These are phyloP conservation scores for Cephalopterus ornatus DNA, from an alignment of 2,113 vertebrate species.

Conservation along the genomic window DNA sequence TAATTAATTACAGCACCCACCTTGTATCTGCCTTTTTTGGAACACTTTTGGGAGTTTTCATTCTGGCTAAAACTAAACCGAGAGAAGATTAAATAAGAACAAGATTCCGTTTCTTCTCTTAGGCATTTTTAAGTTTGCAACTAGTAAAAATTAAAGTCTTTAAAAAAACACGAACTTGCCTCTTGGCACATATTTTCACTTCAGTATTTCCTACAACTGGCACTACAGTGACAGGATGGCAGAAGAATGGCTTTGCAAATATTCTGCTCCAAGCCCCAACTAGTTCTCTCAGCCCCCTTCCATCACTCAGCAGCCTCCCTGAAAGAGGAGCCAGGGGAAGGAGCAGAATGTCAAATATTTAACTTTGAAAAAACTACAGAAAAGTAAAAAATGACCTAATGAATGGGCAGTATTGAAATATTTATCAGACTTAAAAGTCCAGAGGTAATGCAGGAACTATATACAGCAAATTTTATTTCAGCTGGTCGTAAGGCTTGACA, in stretches of 20 bases:
- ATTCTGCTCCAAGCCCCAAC: background rate
- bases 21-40: background rate
- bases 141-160: background rate
- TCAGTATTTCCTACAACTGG: background rate
- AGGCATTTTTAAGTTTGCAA: background rate
- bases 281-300: background rate
- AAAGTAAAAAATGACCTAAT: background rate
- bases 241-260: background rate
- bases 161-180: background rate
- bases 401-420: background rate
- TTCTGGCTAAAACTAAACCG: constrained; percentile 54
- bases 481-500: background rate
- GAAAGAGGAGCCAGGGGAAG: background rate
- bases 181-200: background rate
- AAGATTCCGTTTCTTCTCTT: background rate
- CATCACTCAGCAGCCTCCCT: background rate
- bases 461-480: background rate
- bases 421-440: background rate
- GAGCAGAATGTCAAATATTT: background rate
- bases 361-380: background rate
- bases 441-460: background rate
- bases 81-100: background rate
- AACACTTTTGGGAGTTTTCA: constrained; percentile 29
- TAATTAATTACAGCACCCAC: constrained; percentile 29
- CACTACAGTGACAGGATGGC: background rate